Evolutionary conservation across 2,797 vertebrate genomes (phyloP), one percentile per base, ranked within the genome.

Genomic region (Falco concolor): DNA sequence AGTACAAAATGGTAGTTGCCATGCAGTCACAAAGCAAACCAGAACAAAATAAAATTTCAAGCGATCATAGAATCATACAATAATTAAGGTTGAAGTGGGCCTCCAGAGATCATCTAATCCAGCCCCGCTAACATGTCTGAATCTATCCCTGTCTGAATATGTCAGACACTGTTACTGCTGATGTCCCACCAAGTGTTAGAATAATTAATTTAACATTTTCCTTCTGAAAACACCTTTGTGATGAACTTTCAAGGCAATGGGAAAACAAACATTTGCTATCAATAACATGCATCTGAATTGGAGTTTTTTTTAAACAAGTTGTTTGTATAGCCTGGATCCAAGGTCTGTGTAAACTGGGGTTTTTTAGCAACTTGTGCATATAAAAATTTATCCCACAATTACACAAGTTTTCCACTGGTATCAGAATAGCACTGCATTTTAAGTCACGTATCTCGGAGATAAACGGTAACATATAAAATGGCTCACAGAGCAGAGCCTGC

Each of bases 191-290:
- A 44, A 24, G 6, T 22, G 15, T 32, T 76, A 42, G 30, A 89
- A n/a, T 47, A 75, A 83, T 47, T 65, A 5, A 40, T 80, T 25
- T 49, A 49, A 59, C 8, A 12, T 75, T 44, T 77, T 44, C 30
- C 45, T 59, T 60, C 60, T 3, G 12, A 61, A 30, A 68, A 50
- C 53, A 78, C 20, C 22, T 75, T 63, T 42, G 32, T 44, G n/a
- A 24, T 15, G 17, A 87, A 64, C 9, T 73, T 54, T 30, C 47
- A 93, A 95, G 79, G 76, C 63, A 73, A 65, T 63, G 82, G 63
- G 87, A 96, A 91, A 65, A 21, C 50, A 73, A 92, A 76, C 89
- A 94, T 38, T 69, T 90, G 89, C 60, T 78, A 23, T 23, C 85
- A 36, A 70, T 82, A 53, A 83, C 10, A 36, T 5, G 18, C 50